Evolutionary conservation across 2,797 vertebrate species (phyloP).

Genomic region (Coregonus suidteri): DNA sequence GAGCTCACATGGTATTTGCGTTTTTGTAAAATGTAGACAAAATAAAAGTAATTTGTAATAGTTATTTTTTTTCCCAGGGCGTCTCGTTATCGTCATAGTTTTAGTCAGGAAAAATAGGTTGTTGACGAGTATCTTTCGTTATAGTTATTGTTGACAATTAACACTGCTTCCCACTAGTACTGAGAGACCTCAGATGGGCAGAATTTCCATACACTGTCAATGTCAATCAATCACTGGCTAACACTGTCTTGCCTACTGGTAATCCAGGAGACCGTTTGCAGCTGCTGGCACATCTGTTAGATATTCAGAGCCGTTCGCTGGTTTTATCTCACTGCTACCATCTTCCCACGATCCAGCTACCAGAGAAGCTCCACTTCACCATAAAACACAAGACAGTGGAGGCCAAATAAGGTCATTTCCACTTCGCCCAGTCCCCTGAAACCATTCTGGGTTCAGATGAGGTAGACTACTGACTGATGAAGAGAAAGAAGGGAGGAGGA

Average conservation of each 20-base stretch:
- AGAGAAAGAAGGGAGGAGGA: background rate
- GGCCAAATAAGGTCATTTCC: too few species aligned
- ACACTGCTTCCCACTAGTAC: background rate
- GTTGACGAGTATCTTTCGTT: too few species aligned
- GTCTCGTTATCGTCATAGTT: too few species aligned
- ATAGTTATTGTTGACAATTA: too few species aligned
- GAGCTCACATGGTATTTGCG: too few species aligned
- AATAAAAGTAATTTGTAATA: too few species aligned
- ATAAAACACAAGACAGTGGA: background rate
- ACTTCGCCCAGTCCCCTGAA: too few species aligned
- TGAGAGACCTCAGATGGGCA: background rate
- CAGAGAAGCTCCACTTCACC: background rate
- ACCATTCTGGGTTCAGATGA: slow-evolving; percentile 13
- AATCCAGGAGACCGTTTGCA: background rate
- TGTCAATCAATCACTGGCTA: background rate
- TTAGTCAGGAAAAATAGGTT: too few species aligned
- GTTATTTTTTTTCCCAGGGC: too few species aligned
- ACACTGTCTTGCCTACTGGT: background rate
- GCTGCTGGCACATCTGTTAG: background rate
- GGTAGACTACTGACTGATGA: background rate
- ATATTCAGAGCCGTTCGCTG: background rate
- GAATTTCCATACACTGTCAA: background rate
- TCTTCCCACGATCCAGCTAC: background rate
- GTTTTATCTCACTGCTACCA: background rate
- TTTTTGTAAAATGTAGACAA: too few species aligned